Evolutionary conservation across 2,113 vertebrate species (phyloP), one percentile per base, ranked within the genome.

Genomic region (Syngnathus floridae): DNA sequence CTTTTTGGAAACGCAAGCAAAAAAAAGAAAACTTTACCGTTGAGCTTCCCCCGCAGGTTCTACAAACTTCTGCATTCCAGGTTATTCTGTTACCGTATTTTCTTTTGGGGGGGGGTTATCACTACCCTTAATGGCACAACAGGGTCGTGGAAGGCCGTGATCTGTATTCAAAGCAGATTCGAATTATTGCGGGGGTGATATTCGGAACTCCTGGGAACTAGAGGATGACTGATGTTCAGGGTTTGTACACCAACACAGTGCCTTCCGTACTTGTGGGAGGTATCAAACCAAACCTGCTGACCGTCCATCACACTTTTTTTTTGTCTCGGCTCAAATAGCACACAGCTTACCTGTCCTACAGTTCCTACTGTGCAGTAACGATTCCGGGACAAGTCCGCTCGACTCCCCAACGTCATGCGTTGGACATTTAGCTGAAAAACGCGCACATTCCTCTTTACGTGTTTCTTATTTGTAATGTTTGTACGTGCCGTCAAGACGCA

Each of bases 391-490:
- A 63, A 48, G 19, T n/a, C 12, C 62, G 58, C 36, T 71, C 9
- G 77, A 79, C 76, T 71, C 65, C 73, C 45, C 45, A 19, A 49
- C 70, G 66, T 67, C 72, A 75, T 45, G 73, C 76, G 86, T 83
- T 78, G 81, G 84, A 81, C 73, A 6, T 78, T 82, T 84, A 73
- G 85, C 73, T 73, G 73, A 70, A 69, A 83, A 69, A 72, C 64
- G 64, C 72, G 75, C 78, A 86, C 87, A 90, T 90, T 89, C 87
- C 82, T 63, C 63, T 77, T 78, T 54, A 58, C 73, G 81, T 61
- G 79, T 85, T 31, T 78, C 40, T 77, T 78, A 64, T 86, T 88
- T 88, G 85, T 87, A 82, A 75, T 75, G 78, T 87, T 83, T 82
- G 70, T 88, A 78, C 17, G 73, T 84, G 79, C 74, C 70, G 82